These are phyloP conservation scores for Meloidogyne hapla DNA, from an alignment of 1,140 invertebrate genomes.

Conservation along the genomic window DNA sequence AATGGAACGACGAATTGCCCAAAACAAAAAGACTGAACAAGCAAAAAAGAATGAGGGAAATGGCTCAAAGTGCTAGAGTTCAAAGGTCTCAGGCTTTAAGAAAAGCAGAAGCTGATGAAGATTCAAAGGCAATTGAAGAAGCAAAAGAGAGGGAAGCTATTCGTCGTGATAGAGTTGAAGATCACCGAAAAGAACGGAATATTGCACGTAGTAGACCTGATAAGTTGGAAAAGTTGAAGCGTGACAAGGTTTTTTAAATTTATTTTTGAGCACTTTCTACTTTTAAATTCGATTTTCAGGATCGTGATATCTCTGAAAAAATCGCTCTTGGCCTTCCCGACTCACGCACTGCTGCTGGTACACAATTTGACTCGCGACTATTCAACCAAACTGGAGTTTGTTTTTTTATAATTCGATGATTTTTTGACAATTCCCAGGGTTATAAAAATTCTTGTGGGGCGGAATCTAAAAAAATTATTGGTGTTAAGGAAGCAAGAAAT, in stretches of 20 bases:
- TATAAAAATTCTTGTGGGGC: too few relatives aligned
- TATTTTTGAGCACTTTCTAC: slow-evolving; percentile 89
- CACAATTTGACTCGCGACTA: slow-evolving; percentile 91
- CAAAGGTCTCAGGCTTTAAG: slow-evolving; percentile 14
- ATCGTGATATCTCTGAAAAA: slow-evolving; percentile 34
- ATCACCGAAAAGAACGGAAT: slow-evolving; percentile 74
- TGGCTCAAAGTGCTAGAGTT: slow-evolving; percentile 85
- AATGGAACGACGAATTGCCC: slow-evolving; percentile 89
- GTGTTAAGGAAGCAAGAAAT: too few relatives aligned
- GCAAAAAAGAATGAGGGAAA: slow-evolving; percentile 85
- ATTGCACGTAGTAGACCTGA: slow-evolving; percentile 88
- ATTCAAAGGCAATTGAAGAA: slow-evolving; percentile 69
- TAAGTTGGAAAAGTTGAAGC: slow-evolving; percentile 77
- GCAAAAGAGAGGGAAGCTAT: slow-evolving; percentile 84
- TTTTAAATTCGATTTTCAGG: neutral
- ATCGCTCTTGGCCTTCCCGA: slow-evolving; percentile 89
- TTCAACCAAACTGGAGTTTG: slow-evolving; percentile 77
- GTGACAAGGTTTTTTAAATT: slow-evolving; percentile 86
- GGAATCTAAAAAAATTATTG: too few relatives aligned
- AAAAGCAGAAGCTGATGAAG: slow-evolving; percentile 46
- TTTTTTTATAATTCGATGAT: neutral
- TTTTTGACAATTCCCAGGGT: too few relatives aligned
- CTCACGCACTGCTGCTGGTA: slow-evolving; percentile 68
- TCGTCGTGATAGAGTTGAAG: slow-evolving; percentile 52
- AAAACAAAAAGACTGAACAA: slow-evolving; percentile 97